phyloP scores from a whole-genome alignment of 2,797 vertebrate species.

The Arctocebus calabarensis region DNA sequence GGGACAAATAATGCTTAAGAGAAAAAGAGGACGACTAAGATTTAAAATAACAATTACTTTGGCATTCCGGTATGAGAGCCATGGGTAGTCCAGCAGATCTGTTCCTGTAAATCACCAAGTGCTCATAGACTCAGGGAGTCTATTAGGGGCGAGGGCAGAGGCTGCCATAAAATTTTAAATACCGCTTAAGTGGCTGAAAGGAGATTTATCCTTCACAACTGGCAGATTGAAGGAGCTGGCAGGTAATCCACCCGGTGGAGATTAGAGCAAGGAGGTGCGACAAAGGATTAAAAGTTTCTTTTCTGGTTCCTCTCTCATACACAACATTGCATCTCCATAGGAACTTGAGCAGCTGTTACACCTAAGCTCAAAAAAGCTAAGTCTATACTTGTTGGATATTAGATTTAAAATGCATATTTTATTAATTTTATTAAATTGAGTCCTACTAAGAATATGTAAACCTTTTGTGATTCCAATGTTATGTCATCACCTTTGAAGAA shows the following conservation, averaged over 20 bases:
- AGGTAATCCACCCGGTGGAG: neutral
- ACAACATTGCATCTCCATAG: neutral
- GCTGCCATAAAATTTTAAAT: slow-evolving; percentile 3
- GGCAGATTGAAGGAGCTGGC: neutral
- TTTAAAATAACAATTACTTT: neutral
- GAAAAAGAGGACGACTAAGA: neutral
- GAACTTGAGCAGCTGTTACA: slow-evolving; percentile 67
- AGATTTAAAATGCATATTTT: slow-evolving; percentile 71
- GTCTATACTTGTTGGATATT: slow-evolving; percentile 55
- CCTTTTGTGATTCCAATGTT: slow-evolving; percentile 81
- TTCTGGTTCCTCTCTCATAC: slow-evolving; percentile 72
- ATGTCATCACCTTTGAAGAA: slow-evolving; percentile 81
- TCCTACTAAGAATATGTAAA: slow-evolving; percentile 77
- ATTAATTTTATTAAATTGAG: slow-evolving; percentile 81
- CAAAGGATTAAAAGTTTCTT: slow-evolving; percentile 66
- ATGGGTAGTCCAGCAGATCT: neutral
- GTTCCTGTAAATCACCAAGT: neutral
- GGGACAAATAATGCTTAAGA: slow-evolving; percentile 29
- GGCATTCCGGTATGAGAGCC: neutral
- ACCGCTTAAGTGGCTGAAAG: neutral
- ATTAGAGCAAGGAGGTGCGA: neutral
- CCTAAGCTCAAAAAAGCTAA: slow-evolving; percentile 58
- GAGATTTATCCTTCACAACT: neutral
- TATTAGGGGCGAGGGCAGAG: neutral
- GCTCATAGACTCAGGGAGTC: neutral